Conservation (phyloP, 92 coral and sea anemone genomes). For the Metridium senile region DNA sequence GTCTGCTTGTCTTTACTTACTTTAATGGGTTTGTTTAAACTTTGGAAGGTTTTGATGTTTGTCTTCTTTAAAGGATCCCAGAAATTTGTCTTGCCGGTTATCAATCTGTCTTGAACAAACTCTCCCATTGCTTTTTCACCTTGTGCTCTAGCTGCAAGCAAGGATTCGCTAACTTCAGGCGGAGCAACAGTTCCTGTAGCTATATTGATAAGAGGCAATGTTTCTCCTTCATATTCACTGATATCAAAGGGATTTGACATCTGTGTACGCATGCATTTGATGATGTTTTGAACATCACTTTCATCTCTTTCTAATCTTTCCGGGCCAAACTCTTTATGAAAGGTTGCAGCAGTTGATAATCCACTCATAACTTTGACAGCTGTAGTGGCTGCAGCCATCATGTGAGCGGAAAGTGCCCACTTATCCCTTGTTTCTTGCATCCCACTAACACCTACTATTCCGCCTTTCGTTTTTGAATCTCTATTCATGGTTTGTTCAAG, state of each 20-base stretch:
- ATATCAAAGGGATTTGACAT: slow-evolving; percentile 40
- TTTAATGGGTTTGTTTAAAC: slow-evolving; percentile 19
- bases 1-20: slow-evolving; percentile 5
- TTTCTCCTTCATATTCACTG: slow-evolving; percentile 22
- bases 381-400: slow-evolving; percentile 32
- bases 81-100: background rate
- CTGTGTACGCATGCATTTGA: slow-evolving; percentile 4
- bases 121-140: slow-evolving; percentile 20
- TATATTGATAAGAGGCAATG: slow-evolving; percentile 14
- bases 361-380: slow-evolving; percentile 16
- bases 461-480: slow-evolving; percentile 32
- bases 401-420: slow-evolving; percentile 27
- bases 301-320: slow-evolving; percentile 33
- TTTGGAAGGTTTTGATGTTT: slow-evolving; percentile 24
- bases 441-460: slow-evolving; percentile 47
- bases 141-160: slow-evolving; percentile 18
- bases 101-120: slow-evolving; percentile 19
- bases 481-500: slow-evolving; percentile 36
- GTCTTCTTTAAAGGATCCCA: slow-evolving; percentile 9
- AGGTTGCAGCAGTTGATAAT: background rate
- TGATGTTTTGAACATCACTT: slow-evolving; percentile 28
- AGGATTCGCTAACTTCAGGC: slow-evolving; percentile 17
- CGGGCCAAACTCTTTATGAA: slow-evolving; percentile 22
- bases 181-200: slow-evolving; percentile 42
- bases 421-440: slow-evolving; percentile 22